Base-by-base conservation (phyloP, 2,888 invertebrate genomes). In the Pherbina coryleti region DNA sequence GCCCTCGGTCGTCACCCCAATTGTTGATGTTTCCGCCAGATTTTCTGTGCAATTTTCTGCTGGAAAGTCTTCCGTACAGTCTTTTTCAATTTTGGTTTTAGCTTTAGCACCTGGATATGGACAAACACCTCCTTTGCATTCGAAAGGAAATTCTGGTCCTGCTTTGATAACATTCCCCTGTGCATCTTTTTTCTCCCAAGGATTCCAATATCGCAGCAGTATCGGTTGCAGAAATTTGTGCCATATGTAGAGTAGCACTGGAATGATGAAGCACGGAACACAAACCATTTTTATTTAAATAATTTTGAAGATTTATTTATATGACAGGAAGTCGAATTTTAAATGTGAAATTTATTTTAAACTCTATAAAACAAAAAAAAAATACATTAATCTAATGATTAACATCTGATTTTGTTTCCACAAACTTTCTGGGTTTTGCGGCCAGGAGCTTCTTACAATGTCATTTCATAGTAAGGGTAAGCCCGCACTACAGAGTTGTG, bases 211-310 rank as follows among this genome's bases (percentile, higher is more conserved):
- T 81, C 93, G 93, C 72, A 95, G 87, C 70, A 97, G 89, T 80
- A 96, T 92, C 0, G 97, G 97, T 87, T 96, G 96, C 79, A 97
- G 91, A 84, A 95, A 94, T 86, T 93, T 94, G 88, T 96, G 95
- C 93, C 96, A 97, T 80, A 97, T 91, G 85, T 94, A 94, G 17
- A 97, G 91, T 64, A 97, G 90, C 79, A 96, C 90, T 2, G 97
- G 97, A 87, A 97, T 93, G 80, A 96, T 93, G 84, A 97, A 94
- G 88, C 97, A 97, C 25, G 96, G 96, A 78, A 96, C 92, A 87
- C 96, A 96, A 83, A 95, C 95, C 95, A 95, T 95, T 83, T 86
- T 90, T 66, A 0, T 14, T 25, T 34, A 11, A n/a, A 7, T 69
- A 17, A 62, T 49, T 51, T 55, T 22, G 8, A 62, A 44, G 34